Base-by-base conservation (phyloP, 2,113 vertebrate genomes). In the Gambusia affinis region DNA sequence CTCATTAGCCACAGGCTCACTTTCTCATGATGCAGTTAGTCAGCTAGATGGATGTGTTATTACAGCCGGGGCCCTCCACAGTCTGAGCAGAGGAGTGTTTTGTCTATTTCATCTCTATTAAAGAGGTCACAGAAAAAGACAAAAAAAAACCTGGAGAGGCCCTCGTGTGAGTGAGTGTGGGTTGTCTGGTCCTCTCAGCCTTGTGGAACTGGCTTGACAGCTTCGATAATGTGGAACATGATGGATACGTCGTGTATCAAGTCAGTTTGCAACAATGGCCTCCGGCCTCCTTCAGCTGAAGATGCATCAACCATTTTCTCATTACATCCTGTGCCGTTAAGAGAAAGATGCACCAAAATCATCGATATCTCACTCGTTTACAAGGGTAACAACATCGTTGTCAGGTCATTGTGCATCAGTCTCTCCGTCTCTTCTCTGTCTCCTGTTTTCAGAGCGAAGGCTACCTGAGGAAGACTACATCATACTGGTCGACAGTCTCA, bases 401-500 rank as follows among this genome's bases (percentile, higher is more conserved):
- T 7, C 24, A 11, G 51, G 22, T 24, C 6, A 57, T 61, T 69
- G 10, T 51, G 28, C 5, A 54, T 64, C 29, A 64, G 51, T 14
- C 51, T 70, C 51, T 70, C 29, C 66, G 4, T 47, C 17, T 47
- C 44, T 72, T 61, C 64, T n/a, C 24, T 35, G 3, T 24, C 10
- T 47, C 70, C 28, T 66, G 17, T 71, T 29, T 92, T 81, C 88
- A 99, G 98, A 98, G 83, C 91, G 90, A 78, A 98, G 95, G 88
- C 96, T 99, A 75, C 95, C 96, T 64, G 97, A 98, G 75, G 97
- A 99, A 67, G 96, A 99, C 83, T 98, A 96, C 81, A 94, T 99
- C 72, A 97, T 99, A 90, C 92, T 99, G 92, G 93, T 99, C 47
- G 98, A 99, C 86, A 97, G 97, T 72, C 95, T 99, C 89, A 99